Evolutionary conservation across 1,140 invertebrate species (phyloP).

Genomic region (Pentalonia nigronervosa): DNA sequence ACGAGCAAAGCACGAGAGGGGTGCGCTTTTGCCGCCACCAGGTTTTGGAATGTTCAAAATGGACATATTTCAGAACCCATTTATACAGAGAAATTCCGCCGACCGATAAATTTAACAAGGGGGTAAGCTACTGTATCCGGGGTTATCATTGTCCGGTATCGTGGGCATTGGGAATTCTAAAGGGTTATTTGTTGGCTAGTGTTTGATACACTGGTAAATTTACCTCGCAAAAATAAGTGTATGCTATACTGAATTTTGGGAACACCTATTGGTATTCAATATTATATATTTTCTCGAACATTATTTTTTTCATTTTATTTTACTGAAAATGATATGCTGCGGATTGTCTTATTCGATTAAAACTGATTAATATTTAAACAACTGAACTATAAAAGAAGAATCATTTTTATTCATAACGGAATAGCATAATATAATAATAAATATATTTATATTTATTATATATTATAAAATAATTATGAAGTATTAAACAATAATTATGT

Average conservation of each 20-base stretch:
- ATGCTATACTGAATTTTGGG: background rate
- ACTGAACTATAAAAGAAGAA: background rate
- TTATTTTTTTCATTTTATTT: background rate
- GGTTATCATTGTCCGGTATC: constrained; percentile 39
- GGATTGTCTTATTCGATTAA: background rate
- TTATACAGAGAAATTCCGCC: constrained; percentile 44
- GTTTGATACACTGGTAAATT: constrained; percentile 25
- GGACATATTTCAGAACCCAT: constrained; percentile 53
- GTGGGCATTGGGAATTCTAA: background rate
- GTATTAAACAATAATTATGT: no score
- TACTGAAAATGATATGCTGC: background rate
- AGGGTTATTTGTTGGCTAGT: constrained; percentile 27
- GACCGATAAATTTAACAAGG: constrained; percentile 45
- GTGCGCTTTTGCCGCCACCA: background rate
- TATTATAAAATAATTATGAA: no score
- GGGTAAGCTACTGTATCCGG: background rate
- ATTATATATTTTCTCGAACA: background rate
- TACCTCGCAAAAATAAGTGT: constrained; percentile 2
- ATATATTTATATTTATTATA: no score
- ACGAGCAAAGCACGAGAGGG: background rate
- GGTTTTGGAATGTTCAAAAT: constrained; percentile 48
- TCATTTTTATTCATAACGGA: background rate
- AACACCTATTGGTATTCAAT: background rate
- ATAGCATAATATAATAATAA: background rate
- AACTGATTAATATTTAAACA: background rate